phyloP scores from a whole-genome alignment of 2,113 vertebrate species.

The Phalacrocorax pelagicus region DNA sequence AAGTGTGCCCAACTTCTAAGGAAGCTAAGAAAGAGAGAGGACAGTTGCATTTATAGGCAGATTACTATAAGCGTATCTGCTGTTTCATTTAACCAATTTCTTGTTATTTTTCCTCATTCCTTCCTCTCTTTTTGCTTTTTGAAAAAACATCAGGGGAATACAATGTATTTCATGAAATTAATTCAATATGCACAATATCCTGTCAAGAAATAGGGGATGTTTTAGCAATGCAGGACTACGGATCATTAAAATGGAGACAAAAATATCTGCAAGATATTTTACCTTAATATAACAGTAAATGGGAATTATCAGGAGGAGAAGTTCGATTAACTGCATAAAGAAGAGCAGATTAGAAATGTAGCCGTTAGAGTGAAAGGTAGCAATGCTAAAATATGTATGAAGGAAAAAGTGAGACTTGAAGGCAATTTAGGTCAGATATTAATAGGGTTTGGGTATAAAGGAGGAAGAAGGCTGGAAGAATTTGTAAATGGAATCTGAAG shows the following conservation, averaged over 20 bases:
- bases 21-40: background rate
- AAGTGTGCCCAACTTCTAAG: background rate
- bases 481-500: slow-evolving; percentile 2
- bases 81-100: background rate
- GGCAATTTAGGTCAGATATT: background rate
- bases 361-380: background rate
- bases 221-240: background rate
- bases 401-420: background rate
- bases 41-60: background rate
- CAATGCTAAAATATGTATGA: background rate
- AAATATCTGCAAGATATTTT: background rate
- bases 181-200: background rate
- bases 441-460: slow-evolving; percentile 21
- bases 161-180: background rate
- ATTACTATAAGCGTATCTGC: background rate
- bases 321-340: background rate
- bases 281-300: background rate
- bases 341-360: background rate
- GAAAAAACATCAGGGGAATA: background rate
- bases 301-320: background rate
- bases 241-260: background rate
- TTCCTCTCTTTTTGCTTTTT: background rate
- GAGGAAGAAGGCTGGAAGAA: background rate
- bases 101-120: background rate
- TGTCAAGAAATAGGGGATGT: background rate